Evolutionary conservation across 1,140 invertebrate species (phyloP), one percentile per base, ranked within the genome.

Genomic region (Microvelia longipes): DNA sequence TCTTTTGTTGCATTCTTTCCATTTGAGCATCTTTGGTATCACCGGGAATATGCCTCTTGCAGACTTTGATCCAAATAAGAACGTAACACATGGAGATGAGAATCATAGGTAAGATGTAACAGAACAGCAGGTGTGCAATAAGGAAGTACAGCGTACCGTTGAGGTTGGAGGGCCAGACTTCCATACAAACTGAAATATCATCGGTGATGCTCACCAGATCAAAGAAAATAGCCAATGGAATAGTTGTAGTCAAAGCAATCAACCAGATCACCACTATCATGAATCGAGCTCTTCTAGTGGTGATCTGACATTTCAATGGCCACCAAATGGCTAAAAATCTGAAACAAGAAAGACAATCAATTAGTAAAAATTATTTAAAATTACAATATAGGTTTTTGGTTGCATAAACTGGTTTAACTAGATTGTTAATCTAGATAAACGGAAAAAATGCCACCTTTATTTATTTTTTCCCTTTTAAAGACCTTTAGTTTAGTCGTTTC

Each of bases 251-350:
- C 64, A 92, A 79, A 0, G 93, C 91, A 71, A 94, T 86, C 72
- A 91, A 83, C 94, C 94, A 96, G 75, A 96, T 96, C 75, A 93
- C 79, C n/a, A 90, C 80, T 73, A 97, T 94, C 83, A 95, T 91
- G 76, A 91, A 81, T 19, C 91, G 83, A 0, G 92, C 92, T 27
- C 90, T 85, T 61, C 87, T 82, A 72, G 91, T 92, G 26, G 92
- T 94, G 78, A 96, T 93, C 79, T 95, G 93, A 73, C 89, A 90
- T 77, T 92, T 92, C 73, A 96, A 79, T 0, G 93, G 92, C 87
- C 91, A 95, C 88, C 94, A 96, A 71, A 96, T 96, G 29, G 94
- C 94, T 72, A 96, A 82, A 78, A 95, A 96, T 82, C 94, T 97
- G 87, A n/a, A 86, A 87, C 78, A 82, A 74, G 78, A 76, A 5